A percentile compares a stretch with the other conserved stretches of the same genome.
Evolutionary conservation across 2,797 vertebrate species (phyloP).

Genomic region (Bovichtus diacanthus): DNA sequence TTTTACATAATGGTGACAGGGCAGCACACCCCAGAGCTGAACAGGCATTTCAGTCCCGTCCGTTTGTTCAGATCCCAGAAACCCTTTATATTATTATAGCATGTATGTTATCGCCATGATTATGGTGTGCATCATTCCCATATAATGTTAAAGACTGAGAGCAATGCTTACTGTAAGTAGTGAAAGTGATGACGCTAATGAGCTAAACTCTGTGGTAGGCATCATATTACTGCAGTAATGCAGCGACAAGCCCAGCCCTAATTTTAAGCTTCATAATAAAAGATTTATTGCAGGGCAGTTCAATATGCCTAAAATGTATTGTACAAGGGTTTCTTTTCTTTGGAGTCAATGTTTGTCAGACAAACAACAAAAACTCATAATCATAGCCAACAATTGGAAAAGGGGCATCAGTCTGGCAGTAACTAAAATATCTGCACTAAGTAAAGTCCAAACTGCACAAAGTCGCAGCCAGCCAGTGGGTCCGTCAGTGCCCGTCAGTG

Average conservation of each 20-base stretch:
- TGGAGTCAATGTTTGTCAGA: background rate
- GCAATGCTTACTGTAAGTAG: constrained; percentile 22
- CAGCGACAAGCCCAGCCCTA: constrained; percentile 6
- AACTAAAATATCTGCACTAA: constrained; percentile 4
- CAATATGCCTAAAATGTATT: background rate
- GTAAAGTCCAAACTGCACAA: constrained; percentile 16
- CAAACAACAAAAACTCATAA: background rate
- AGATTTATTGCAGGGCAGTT: background rate
- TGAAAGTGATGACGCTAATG: constrained; percentile 27
- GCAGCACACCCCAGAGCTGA: background rate
- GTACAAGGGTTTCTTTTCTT: background rate
- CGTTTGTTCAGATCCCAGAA: background rate
- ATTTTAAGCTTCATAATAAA: background rate
- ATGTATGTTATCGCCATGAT: background rate
- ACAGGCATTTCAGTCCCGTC: background rate
- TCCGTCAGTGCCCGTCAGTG: background rate
- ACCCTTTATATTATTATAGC: background rate
- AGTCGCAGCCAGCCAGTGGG: background rate
- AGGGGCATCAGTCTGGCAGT: background rate
- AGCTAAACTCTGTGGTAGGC: constrained; percentile 21
- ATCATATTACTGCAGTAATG: constrained; percentile 40
- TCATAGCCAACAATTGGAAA: background rate
- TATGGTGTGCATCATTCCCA: background rate
- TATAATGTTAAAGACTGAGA: constrained; percentile 1
- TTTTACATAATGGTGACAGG: background rate